Percentiles rank a stretch among this genome's conserved stretches.
Evolutionary conservation across 2,888 invertebrate species (phyloP).

Genomic region (Archaeoteleia sp.): DNA sequence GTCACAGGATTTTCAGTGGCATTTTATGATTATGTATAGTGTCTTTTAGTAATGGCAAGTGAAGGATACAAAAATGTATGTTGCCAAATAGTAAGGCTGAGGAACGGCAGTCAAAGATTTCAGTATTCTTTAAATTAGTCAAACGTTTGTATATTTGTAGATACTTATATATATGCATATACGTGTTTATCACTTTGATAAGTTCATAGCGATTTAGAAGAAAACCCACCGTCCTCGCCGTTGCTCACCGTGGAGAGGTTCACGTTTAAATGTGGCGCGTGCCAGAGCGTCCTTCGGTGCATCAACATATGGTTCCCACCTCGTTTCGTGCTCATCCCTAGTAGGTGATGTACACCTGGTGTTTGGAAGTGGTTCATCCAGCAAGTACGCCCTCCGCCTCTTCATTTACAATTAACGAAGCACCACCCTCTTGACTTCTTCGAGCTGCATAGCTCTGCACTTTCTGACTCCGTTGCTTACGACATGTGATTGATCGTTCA

Average conservation of each 20-base stretch:
- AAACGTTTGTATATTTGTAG: too few species aligned
- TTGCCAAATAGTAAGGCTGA: too few species aligned
- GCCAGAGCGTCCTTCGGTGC: conserved; percentile 67
- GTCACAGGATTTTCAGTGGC: too few species aligned
- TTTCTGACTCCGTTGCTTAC: conserved; percentile 18
- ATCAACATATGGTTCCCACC: conserved; percentile 73
- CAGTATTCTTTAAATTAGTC: too few species aligned
- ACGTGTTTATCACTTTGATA: conserved; percentile 1
- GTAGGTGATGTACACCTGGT: conserved; percentile 68
- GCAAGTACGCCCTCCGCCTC: conserved; percentile 52
- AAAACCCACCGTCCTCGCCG: conserved; percentile 20
- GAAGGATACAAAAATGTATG: too few species aligned
- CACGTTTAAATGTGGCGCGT: conserved; percentile 72
- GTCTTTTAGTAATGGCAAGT: too few species aligned
- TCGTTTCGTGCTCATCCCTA: conserved; percentile 70
- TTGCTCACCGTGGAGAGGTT: conserved; percentile 65
- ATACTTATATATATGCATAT: too few species aligned
- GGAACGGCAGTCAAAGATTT: too few species aligned
- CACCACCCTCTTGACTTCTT: conserved; percentile 50
- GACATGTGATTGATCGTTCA: background rate
- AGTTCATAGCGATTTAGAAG: conserved; percentile 1
- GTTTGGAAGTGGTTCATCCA: conserved; percentile 56
- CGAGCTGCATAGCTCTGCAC: conserved; percentile 41
- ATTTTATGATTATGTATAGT: too few species aligned
- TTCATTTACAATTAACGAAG: conserved; percentile 47